Evolutionary conservation across 2,797 vertebrate species (phyloP), one percentile per base, ranked within the genome.

Genomic region (Acanthis flammea): DNA sequence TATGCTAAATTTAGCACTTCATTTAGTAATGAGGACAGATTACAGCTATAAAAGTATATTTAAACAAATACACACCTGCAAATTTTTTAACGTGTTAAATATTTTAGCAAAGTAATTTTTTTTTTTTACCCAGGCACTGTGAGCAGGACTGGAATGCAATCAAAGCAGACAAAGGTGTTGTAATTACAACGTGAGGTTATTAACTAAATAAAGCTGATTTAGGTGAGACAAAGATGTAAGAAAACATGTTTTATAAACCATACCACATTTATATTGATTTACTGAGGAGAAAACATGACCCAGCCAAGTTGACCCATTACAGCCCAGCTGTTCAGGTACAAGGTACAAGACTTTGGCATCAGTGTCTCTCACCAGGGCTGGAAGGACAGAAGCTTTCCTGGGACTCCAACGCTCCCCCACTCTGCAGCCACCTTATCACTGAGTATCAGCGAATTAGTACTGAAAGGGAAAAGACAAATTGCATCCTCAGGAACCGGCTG

Each of bases 1-100:
- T 75, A 77, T 57, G 75, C 91, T 92, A 92, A 96, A 95, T 95
- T 94, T 94, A 94, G 96, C 1, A 0, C 78, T 77, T 71, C 86
- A 50, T 77, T 94, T 94, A 83, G 82, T 88, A 86, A 96, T 39
- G 79, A 95, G 82, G 75, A n/a, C 41, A 68, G 78, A 88, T 90
- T 88, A 83, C 21, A 61, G 68, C 82, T 83, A 66, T 41, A 65
- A 67, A 88, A 86, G 58, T 42, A 54, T 25, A 91, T 87, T 94
- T 80, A 79, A 92, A 91, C 87, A 92, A 92, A 92, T 47, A 92
- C 2, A 82, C 92, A 89, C 89, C 94, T 79, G 91, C 60, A 60
- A 79, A 58, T 45, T 7, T 70, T 86, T 73, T 63, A 75, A 41
- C 17, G 21, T 16, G 35, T 63, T 92, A 63, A 85, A 39, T 85